Percentiles rank a stretch among this genome's conserved stretches.
Conservation (phyloP, 2,113 vertebrate genomes). For the human region GRCh38 chr18:37961501-37962000, state of each 20-base stretch:
- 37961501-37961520: not conserved
- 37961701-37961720: constrained; percentile 45
- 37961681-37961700: constrained; percentile 24
- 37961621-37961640: constrained; percentile 39
- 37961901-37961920: not conserved
- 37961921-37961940: not conserved
- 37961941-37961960: not conserved
- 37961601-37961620: constrained; percentile 45
- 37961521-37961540: constrained; percentile 6
- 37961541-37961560: not conserved
- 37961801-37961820: not conserved
- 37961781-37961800: constrained; percentile 54
- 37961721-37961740: constrained; percentile 63
- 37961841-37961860: not conserved
- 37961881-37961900: not conserved
- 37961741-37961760: constrained; percentile 57
- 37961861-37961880: not conserved
- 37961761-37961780: constrained; percentile 51
- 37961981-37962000: not conserved
- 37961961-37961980: not conserved
- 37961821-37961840: not conserved
- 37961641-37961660: constrained; percentile 28
- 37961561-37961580: not conserved
- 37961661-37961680: constrained; percentile 55
- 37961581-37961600: constrained; percentile 16